Conservation (phyloP, 2,113 vertebrate genomes). For the Oostethus manadensis region DNA sequence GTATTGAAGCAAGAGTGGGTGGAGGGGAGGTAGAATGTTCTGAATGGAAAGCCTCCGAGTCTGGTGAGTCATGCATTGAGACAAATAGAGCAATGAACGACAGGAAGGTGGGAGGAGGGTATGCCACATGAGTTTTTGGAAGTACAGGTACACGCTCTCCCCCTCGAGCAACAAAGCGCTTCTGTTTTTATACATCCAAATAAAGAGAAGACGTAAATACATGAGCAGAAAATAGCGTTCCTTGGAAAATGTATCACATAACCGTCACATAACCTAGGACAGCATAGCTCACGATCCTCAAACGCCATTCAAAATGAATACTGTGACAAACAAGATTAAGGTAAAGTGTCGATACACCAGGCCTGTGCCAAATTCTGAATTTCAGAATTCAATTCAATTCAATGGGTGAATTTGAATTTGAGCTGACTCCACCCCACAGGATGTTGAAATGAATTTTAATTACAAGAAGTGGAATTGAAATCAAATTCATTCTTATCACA, state of each 20-base stretch:
- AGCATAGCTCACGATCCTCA: background rate
- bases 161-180: background rate
- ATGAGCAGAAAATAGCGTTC: background rate
- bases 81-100: constrained; percentile 38
- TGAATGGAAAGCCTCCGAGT: constrained; percentile 48
- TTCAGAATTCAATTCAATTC: too few relatives aligned
- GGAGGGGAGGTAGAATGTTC: constrained; percentile 26
- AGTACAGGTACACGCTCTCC: constrained; percentile 5
- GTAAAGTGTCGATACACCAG: too few relatives aligned
- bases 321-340: too few relatives aligned
- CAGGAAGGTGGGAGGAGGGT: constrained; percentile 4
- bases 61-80: constrained; percentile 42
- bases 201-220: constrained; percentile 5
- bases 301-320: background rate
- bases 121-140: constrained; percentile 7
- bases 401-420: too few relatives aligned
- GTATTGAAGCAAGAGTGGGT: constrained; percentile 31
- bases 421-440: too few relatives aligned
- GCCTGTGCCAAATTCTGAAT: too few relatives aligned
- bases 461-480: too few relatives aligned
- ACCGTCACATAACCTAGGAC: background rate
- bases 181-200: constrained; percentile 9
- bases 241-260: too few relatives aligned
- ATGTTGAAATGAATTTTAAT: too few relatives aligned
- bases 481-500: too few relatives aligned